Conservation (phyloP, 1,140 invertebrate species). For the Saccostrea cuccullata region DNA sequence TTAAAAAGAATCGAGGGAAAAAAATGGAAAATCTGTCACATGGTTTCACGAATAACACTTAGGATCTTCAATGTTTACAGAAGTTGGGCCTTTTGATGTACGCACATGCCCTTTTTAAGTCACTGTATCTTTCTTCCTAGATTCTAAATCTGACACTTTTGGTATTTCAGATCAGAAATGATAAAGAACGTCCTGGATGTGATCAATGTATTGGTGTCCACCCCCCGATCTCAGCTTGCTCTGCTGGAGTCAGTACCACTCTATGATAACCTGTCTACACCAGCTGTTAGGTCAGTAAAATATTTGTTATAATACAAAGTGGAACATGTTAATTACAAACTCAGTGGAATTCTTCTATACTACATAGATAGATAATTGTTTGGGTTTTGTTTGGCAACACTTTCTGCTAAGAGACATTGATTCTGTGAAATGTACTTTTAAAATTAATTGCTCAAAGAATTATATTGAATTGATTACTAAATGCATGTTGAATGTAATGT, state of each 20-base stretch:
- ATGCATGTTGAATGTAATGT: neutral
- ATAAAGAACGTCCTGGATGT: slow-evolving; percentile 93
- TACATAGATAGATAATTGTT: too few relatives aligned
- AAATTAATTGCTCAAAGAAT: neutral
- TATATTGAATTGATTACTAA: neutral
- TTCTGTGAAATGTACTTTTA: too few relatives aligned
- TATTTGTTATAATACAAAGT: too few relatives aligned
- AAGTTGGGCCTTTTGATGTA: neutral
- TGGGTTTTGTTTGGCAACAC: too few relatives aligned
- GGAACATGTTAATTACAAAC: too few relatives aligned
- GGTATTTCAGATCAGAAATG: slow-evolving; percentile 87
- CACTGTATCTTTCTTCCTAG: neutral
- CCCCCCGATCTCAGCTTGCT: slow-evolving; percentile 90
- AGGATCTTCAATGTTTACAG: too few relatives aligned
- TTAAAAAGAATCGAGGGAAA: too few relatives aligned
- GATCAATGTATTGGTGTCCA: slow-evolving; percentile 92
- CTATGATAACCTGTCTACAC: slow-evolving; percentile 66
- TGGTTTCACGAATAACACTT: too few relatives aligned
- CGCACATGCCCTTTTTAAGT: neutral
- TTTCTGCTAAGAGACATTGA: too few relatives aligned
- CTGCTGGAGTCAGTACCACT: slow-evolving; percentile 87
- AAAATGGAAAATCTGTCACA: too few relatives aligned
- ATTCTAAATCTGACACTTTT: neutral
- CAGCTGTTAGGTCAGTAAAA: slow-evolving; percentile 70
- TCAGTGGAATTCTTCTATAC: too few relatives aligned